Conservation (phyloP, 1,140 invertebrate genomes). For the Magallana ariakensis region DNA sequence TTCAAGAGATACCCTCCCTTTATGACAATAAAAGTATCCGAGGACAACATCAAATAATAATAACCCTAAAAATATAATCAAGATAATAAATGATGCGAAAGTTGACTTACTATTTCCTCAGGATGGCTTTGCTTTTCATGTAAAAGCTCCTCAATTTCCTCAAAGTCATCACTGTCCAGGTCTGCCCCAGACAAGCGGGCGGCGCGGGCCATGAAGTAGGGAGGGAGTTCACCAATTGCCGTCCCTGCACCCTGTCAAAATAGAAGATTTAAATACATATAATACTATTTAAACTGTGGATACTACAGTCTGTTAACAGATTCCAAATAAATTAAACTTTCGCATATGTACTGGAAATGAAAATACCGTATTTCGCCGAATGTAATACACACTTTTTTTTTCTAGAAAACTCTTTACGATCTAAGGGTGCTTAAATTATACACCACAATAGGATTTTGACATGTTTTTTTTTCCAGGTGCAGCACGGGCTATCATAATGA, state of each 20-base stretch:
- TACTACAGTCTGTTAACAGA: not conserved
- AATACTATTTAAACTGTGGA: too few relatives aligned
- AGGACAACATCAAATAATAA: too few relatives aligned
- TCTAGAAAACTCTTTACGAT: too few relatives aligned
- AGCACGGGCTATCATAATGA: too few relatives aligned
- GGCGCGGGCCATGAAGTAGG: slow-evolving; percentile 98
- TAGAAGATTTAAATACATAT: not conserved
- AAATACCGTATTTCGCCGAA: too few relatives aligned
- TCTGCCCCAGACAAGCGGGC: slow-evolving; percentile 88
- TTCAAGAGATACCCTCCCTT: not conserved
- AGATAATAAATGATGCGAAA: not conserved
- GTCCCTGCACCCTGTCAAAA: slow-evolving; percentile 89
- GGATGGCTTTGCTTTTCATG: slow-evolving; percentile 76
- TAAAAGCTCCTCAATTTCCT: slow-evolving; percentile 78
- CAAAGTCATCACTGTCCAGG: slow-evolving; percentile 85
- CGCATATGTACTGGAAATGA: too few relatives aligned
- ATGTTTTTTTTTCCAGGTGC: too few relatives aligned
- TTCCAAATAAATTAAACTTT: not conserved
- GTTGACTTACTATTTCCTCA: slow-evolving; percentile 71
- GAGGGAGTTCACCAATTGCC: slow-evolving; percentile 96
- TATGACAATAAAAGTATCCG: too few relatives aligned
- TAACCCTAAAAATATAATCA: too few relatives aligned
- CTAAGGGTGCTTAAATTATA: too few relatives aligned
- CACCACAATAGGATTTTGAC: too few relatives aligned
- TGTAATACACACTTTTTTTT: too few relatives aligned